Base-by-base conservation (phyloP, 2,888 invertebrate genomes). In the Rotaria macrura region DNA sequence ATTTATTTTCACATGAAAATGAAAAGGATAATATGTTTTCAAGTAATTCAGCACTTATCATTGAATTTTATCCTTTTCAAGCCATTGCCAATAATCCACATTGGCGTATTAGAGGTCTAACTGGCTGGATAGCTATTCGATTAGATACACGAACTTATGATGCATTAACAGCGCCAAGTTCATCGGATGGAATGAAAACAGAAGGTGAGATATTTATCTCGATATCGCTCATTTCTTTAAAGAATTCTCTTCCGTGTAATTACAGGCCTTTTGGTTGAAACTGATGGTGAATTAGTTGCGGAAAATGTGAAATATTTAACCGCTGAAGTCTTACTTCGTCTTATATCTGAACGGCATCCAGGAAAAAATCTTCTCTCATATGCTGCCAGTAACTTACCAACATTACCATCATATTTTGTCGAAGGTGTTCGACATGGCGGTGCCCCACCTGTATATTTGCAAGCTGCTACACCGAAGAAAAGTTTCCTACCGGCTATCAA, bases 1-100 rank as follows among this genome's bases (percentile, higher is more conserved):
- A 65, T 84, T 57, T 47, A 38, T 86, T 86, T 84, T 55, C 83
- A 34, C 72, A 74, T 38, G 79, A 86, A 25, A 40, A 86, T 38
- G 86, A 86, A 84, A 86, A 86, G 57, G 86, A 86, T 57, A 34
- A 74, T 14, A 86, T 86, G 86, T 86, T 86, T 49, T 83, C 57
- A 12, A 84, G 83, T 72, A 52, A 84, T 40, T 7, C 86, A 23
- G 84, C 84, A 29, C n/a, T 86, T 52, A 34, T 86, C 25, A 72
- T 86, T 25, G 86, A 86, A 79, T 86, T 86, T 40, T 86, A 84
- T 84, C 23, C 72, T 47, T 86, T 86, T 47, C 84, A 47, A 43
- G 1, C 43, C 1, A 43, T 79, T 40, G 23, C 23, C 38, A 29
- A 74, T 47, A 84, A 52, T 84, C 34, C 84, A 38, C 49, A 84